Percentiles rank a stretch among this genome's conserved stretches.
These are phyloP conservation scores for Strix aluco DNA, from an alignment of 2,113 vertebrate genomes.

Conservation along the genomic window DNA sequence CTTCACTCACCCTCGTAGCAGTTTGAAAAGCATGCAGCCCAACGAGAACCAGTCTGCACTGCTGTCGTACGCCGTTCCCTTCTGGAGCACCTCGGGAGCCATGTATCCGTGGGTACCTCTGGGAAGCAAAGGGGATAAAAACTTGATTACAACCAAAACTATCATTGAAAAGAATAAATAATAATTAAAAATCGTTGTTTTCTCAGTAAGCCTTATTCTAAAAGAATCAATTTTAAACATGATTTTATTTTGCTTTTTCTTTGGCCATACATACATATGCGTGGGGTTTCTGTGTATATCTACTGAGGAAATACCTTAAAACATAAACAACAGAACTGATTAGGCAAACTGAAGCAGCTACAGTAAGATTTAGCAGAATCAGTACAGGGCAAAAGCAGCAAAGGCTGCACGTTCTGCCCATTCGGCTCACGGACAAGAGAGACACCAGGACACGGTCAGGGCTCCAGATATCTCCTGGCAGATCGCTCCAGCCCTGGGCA, in stretches of 20 bases:
- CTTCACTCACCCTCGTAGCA: constrained; percentile 89
- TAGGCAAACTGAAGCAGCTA: neutral
- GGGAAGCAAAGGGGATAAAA: neutral
- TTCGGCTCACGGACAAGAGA: neutral
- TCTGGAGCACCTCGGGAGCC: constrained; percentile 98
- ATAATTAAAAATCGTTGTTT: neutral
- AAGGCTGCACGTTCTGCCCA: accelerated
- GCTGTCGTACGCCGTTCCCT: constrained; percentile 96
- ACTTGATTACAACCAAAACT: neutral
- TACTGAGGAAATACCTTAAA: neutral
- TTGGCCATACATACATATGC: neutral
- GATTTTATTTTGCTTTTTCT: neutral
- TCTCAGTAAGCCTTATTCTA: neutral
- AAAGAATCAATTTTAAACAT: accelerated
- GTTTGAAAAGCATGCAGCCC: constrained; percentile 99
- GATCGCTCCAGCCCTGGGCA: neutral
- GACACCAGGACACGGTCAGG: neutral
- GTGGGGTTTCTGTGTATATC: neutral
- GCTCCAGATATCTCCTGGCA: neutral
- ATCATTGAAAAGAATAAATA: accelerated
- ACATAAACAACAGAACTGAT: neutral
- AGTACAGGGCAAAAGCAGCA: neutral
- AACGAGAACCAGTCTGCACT: constrained; percentile 99
- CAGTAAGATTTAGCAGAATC: neutral
- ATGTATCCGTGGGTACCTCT: constrained; percentile 99